Conservation (phyloP, 2,113 vertebrate genomes). For the Pteruthius melanotis region DNA sequence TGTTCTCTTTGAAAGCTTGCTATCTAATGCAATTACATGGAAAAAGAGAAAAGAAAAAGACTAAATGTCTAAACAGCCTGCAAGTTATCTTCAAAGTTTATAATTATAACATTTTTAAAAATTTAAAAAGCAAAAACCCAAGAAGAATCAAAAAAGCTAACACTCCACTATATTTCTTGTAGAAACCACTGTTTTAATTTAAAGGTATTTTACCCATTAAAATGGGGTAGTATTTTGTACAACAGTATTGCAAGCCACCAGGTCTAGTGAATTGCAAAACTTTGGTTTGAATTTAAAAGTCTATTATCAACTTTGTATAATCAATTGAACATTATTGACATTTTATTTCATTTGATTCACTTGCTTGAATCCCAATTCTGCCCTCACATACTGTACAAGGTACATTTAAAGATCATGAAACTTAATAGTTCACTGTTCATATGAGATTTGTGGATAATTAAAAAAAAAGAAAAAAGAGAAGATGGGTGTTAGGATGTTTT, state of each 20-base stretch:
- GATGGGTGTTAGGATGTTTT: background rate
- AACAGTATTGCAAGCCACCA: background rate
- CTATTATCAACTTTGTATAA: background rate
- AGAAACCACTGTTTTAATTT: background rate
- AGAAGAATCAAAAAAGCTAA: background rate
- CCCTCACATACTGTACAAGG: background rate
- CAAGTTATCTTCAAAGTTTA: background rate
- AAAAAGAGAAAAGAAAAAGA: background rate
- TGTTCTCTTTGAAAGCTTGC: background rate
- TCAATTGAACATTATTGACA: background rate
- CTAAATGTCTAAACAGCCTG: background rate
- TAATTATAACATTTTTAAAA: background rate
- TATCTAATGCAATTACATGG: background rate
- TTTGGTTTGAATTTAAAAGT: background rate
- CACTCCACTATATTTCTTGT: background rate
- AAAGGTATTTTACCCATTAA: background rate
- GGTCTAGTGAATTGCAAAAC: background rate
- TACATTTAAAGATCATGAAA: background rate
- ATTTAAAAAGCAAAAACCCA: accelerated
- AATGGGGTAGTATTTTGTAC: background rate
- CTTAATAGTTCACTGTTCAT: background rate
- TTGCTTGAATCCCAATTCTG: background rate
- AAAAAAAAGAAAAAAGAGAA: background rate
- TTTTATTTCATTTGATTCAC: background rate
- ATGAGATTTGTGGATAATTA: background rate